Percentiles rank a stretch among this genome's conserved stretches.
phyloP scores from a whole-genome alignment of 2,113 vertebrate genomes.

The Chionodraco myersi region DNA sequence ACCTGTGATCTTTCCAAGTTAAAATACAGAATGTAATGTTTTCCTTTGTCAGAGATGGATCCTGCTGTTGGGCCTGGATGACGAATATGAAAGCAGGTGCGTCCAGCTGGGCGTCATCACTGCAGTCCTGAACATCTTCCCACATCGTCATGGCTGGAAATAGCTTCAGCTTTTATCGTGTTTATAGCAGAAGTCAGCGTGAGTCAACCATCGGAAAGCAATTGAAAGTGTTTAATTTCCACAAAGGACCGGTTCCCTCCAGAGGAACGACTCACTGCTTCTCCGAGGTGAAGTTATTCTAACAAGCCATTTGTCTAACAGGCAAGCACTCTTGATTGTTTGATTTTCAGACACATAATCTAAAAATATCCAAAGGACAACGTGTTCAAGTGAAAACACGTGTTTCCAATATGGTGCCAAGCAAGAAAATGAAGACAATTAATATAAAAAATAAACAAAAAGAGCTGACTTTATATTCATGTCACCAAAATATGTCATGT shows the following conservation, averaged over 20 bases:
- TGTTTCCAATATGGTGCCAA: too few species aligned
- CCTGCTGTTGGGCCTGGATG: not conserved
- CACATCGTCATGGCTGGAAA: not conserved
- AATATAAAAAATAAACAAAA: too few species aligned
- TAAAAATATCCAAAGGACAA: too few species aligned
- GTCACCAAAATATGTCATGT: too few species aligned
- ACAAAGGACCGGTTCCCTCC: slow-evolving; percentile 4
- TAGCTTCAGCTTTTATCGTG: not conserved
- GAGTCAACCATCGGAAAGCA: not conserved
- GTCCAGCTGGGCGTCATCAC: not conserved
- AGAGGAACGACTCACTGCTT: not conserved
- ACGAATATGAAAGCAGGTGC: not conserved
- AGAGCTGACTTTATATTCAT: too few species aligned
- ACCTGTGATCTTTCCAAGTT: slow-evolving; percentile 4
- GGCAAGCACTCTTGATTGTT: too few species aligned
- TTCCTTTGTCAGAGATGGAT: not conserved
- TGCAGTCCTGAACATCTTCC: not conserved
- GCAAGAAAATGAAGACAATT: too few species aligned
- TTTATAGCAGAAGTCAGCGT: not conserved
- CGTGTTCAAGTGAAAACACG: too few species aligned
- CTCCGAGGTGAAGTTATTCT: not conserved
- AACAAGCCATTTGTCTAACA: too few species aligned
- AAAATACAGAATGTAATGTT: slow-evolving; percentile 8
- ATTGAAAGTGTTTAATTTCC: not conserved
- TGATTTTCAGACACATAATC: too few species aligned